Evolutionary conservation across 2,888 invertebrate genomes (phyloP).

Genomic region (Unio pictorum): DNA sequence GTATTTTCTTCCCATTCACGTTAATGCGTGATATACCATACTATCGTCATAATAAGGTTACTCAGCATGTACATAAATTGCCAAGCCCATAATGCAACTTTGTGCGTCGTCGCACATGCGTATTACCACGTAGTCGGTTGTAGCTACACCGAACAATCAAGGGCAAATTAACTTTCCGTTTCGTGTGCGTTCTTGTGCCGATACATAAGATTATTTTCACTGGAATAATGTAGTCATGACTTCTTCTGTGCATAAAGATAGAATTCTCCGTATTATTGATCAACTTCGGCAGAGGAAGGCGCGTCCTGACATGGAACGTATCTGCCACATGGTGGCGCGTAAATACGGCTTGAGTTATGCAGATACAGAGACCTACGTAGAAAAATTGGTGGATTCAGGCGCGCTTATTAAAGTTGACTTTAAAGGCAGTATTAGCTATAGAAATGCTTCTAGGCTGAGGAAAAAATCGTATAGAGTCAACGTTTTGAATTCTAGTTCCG

Average conservation of each 20-base stretch:
- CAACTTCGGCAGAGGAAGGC: slow-evolving; percentile 87
- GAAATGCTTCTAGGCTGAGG: slow-evolving; percentile 82
- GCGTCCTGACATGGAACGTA: slow-evolving; percentile 86
- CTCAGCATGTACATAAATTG: too few species aligned
- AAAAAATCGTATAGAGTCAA: slow-evolving; percentile 75
- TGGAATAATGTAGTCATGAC: too few species aligned
- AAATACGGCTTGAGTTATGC: slow-evolving; percentile 81
- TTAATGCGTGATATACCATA: too few species aligned
- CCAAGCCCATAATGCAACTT: slow-evolving; percentile 44
- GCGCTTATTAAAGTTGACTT: slow-evolving; percentile 87
- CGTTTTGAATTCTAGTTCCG: slow-evolving; percentile 52
- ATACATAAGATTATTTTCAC: too few species aligned
- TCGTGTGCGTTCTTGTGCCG: too few species aligned
- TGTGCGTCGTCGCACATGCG: slow-evolving; percentile 46
- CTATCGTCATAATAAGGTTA: too few species aligned
- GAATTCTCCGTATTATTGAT: slow-evolving; percentile 87
- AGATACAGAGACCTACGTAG: slow-evolving; percentile 77
- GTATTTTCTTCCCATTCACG: too few species aligned
- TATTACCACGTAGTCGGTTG: slow-evolving; percentile 21
- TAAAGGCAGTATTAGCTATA: slow-evolving; percentile 88
- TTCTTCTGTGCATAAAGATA: slow-evolving; percentile 15
- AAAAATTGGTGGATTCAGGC: slow-evolving; percentile 83
- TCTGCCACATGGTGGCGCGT: slow-evolving; percentile 85
- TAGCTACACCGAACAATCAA: too few species aligned
- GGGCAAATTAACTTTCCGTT: too few species aligned